phyloP scores from a whole-genome alignment of 2,113 vertebrate species.

The Phalacrocorax brasilianus region DNA sequence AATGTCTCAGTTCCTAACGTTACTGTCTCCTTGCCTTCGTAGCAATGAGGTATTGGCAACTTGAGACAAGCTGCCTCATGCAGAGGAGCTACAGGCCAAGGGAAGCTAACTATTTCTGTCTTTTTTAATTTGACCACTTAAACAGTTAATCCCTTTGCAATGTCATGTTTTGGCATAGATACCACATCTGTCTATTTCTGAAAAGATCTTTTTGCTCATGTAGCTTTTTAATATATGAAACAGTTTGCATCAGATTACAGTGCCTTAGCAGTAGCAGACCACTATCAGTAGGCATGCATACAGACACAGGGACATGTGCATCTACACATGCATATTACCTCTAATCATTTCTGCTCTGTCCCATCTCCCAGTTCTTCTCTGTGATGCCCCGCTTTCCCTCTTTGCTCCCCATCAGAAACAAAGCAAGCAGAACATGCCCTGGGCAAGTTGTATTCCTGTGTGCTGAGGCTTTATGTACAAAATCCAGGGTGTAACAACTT shows the following conservation, averaged over 20 bases:
- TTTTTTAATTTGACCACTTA: constrained; percentile 58
- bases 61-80: constrained; percentile 42
- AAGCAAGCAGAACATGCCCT: neutral
- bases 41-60: constrained; percentile 48
- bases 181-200: constrained; percentile 43
- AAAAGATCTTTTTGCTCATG: constrained; percentile 45
- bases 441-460: neutral
- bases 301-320: neutral
- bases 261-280: constrained; percentile 3
- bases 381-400: neutral
- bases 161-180: constrained; percentile 53
- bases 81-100: constrained; percentile 41
- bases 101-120: constrained; percentile 58
- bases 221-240: constrained; percentile 43
- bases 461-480: neutral
- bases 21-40: constrained; percentile 37
- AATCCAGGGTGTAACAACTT: neutral
- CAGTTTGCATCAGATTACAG: constrained; percentile 50
- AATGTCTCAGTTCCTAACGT: constrained; percentile 20
- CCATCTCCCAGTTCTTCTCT: neutral
- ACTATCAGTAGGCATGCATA: neutral
- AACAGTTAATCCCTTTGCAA: constrained; percentile 61
- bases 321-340: neutral
- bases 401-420: neutral
- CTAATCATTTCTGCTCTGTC: neutral